These are phyloP conservation scores for Gallinago jamesoni DNA, from an alignment of 2,113 vertebrate species.

Conservation along the genomic window DNA sequence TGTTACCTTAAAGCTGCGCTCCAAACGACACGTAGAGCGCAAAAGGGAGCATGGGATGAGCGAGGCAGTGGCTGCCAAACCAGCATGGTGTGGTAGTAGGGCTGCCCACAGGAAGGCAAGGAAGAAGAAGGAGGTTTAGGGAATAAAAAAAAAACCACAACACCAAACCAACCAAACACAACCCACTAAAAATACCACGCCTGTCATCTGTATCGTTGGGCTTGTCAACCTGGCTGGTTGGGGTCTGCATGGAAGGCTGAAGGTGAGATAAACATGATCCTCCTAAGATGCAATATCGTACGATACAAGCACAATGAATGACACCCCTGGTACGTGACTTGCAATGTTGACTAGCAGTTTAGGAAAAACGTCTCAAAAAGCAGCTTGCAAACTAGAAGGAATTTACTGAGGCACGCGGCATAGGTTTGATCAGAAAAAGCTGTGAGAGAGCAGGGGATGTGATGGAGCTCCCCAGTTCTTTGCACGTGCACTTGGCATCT, in stretches of 20 bases:
- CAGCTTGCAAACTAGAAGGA: not conserved
- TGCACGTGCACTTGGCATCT: not conserved
- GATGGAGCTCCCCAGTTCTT: not conserved
- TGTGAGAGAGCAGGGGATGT: not conserved
- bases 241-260: not conserved
- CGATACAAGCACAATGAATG: not conserved
- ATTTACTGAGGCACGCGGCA: not conserved
- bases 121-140: not conserved
- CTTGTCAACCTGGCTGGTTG: not conserved
- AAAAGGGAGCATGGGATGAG: not conserved
- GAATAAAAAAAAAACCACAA: not conserved
- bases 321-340: not conserved
- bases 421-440: not conserved
- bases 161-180: not conserved
- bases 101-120: not conserved
- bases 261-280: not conserved
- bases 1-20: not conserved
- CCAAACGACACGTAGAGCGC: not conserved
- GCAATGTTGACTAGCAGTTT: not conserved
- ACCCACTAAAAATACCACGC: not conserved
- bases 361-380: not conserved
- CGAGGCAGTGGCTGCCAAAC: not conserved
- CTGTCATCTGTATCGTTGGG: not conserved
- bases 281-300: not conserved
- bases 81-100: not conserved